Evolutionary conservation across 2,797 vertebrate species (phyloP).

Genomic region (Sparidentex hasta): DNA sequence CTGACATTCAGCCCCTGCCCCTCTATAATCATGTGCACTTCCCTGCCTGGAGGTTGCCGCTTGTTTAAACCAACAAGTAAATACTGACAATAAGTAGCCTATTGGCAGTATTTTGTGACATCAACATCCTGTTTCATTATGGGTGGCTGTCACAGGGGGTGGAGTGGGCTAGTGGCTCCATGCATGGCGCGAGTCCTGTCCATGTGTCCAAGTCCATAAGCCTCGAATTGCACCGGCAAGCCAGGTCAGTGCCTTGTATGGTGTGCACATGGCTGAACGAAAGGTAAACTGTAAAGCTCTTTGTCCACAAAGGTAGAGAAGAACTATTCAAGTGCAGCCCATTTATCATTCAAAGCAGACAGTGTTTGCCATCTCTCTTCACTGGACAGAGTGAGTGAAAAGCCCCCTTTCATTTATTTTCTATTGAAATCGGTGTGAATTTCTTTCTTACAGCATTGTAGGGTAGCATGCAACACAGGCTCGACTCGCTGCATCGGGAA

Average conservation of each 20-base stretch:
- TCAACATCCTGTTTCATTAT: not conserved
- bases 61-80: not conserved
- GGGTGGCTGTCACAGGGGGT: not conserved
- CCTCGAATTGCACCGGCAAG: not conserved
- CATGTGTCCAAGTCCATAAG: not conserved
- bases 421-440: not conserved
- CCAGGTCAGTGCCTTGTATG: not conserved
- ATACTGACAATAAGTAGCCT: not conserved
- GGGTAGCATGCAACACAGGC: not conserved
- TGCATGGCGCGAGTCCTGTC: not conserved
- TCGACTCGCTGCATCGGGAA: not conserved
- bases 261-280: not conserved
- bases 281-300: not conserved
- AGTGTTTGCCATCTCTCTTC: not conserved
- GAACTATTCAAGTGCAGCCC: not conserved
- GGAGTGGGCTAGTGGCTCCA: not conserved
- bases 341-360: not conserved
- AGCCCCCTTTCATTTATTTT: not conserved
- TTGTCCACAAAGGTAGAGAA: not conserved
- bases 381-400: not conserved
- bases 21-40: too few relatives aligned
- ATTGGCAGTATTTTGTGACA: not conserved
- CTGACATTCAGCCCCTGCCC: too few relatives aligned
- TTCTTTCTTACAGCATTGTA: not conserved
- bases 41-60: too few relatives aligned